These are phyloP conservation scores for Megalopta genalis DNA, from an alignment of 1,140 invertebrate genomes.

Conservation along the genomic window DNA sequence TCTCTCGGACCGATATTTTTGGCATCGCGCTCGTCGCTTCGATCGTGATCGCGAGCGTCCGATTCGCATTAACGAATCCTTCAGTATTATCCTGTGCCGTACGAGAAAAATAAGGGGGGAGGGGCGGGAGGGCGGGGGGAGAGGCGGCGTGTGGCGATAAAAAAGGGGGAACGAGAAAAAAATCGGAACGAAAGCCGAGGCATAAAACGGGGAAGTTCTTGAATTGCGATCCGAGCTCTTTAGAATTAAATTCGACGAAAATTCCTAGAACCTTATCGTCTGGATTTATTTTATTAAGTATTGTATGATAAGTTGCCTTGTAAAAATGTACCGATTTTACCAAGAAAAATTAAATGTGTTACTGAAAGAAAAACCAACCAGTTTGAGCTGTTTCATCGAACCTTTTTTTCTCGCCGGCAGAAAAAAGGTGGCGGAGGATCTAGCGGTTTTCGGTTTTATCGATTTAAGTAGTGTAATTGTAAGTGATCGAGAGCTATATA, in stretches of 20 bases:
- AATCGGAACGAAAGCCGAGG: neutral
- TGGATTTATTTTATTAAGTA: constrained; percentile 68
- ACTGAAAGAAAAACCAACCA: constrained; percentile 63
- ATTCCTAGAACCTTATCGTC: constrained; percentile 55
- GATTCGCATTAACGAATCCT: constrained; percentile 13
- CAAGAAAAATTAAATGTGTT: constrained; percentile 74
- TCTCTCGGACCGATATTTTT: constrained; percentile 18
- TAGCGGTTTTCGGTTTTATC: constrained; percentile 35
- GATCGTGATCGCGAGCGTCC: constrained; percentile 9
- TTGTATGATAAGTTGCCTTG: constrained; percentile 73
- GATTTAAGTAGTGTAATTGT: constrained; percentile 59
- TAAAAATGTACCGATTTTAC: constrained; percentile 74
- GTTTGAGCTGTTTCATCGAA: constrained; percentile 60
- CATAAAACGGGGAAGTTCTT: constrained; percentile 39
- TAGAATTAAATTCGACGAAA: constrained; percentile 40
- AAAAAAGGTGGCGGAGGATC: constrained; percentile 46
- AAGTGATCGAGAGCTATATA: constrained; percentile 57
- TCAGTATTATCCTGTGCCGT: constrained; percentile 52
- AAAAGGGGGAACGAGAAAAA: neutral
- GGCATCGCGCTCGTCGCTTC: neutral
- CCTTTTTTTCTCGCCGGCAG: constrained; percentile 47
- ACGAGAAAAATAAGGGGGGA: neutral
- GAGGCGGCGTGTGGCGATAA: neutral
- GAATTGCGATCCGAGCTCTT: constrained; percentile 51
- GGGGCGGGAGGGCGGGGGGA: too few relatives aligned